Conservation (phyloP, 30 jellyfish, hydroid and myxozoan species). For the Pseudorhiza aurosa region DNA sequence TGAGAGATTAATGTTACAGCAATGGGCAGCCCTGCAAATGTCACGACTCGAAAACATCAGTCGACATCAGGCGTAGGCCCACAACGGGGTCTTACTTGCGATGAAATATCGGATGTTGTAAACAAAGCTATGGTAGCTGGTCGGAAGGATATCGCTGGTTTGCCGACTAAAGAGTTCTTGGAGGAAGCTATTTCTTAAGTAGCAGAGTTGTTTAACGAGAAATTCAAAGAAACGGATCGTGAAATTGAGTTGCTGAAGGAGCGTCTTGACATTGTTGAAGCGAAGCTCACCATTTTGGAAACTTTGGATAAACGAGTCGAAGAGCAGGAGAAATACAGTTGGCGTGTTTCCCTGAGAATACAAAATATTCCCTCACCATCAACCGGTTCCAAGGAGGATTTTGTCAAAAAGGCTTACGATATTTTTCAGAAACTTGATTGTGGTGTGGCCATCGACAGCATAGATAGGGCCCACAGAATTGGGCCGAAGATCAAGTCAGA, state of each 20-base stretch:
- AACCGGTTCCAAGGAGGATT: slow-evolving; percentile 1
- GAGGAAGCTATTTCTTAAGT: slow-evolving; percentile 37
- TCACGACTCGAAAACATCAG: no score
- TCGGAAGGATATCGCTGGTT: no score
- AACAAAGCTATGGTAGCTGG: no score
- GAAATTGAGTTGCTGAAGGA: slow-evolving; percentile 10
- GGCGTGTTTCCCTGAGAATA: slow-evolving; percentile 36
- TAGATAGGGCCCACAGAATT: slow-evolving; percentile 52
- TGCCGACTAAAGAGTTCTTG: slow-evolving; percentile 6
- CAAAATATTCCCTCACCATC: slow-evolving; percentile 17
- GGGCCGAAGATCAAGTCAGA: slow-evolving; percentile 3
- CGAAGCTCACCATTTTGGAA: slow-evolving; percentile 18
- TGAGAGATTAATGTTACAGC: no score
- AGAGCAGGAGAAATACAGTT: slow-evolving; percentile 28
- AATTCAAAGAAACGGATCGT: slow-evolving; percentile 19
- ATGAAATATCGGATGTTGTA: no score
- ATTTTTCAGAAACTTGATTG: slow-evolving; percentile 10
- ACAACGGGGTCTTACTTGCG: no score
- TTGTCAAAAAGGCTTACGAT: slow-evolving; percentile 16
- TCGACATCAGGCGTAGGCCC: no score
- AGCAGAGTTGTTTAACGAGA: slow-evolving; percentile 7
- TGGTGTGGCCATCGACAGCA: slow-evolving; percentile 15
- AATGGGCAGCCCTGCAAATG: no score
- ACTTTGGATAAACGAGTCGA: slow-evolving; percentile 18
- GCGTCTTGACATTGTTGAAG: background rate